phyloP scores from a whole-genome alignment of 2,888 invertebrate genomes.

The Mayetiola destructor region DNA sequence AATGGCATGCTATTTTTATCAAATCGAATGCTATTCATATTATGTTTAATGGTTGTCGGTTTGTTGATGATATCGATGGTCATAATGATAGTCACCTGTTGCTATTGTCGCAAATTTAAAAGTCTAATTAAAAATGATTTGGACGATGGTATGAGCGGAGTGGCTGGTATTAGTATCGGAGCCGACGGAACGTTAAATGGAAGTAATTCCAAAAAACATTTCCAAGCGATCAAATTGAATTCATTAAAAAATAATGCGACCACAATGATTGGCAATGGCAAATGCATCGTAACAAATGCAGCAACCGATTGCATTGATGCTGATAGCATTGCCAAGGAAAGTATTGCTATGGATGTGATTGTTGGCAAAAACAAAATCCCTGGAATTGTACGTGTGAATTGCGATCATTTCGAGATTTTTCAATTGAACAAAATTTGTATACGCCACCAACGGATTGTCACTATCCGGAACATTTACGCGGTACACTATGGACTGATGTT shows the following conservation, averaged over 20 bases:
- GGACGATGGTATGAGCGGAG: slow-evolving; percentile 2
- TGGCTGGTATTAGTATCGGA: neutral
- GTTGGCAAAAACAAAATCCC: slow-evolving; percentile 49
- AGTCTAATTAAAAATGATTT: slow-evolving; percentile 15
- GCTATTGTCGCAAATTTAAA: slow-evolving; percentile 28
- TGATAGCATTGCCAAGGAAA: neutral
- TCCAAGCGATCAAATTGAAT: slow-evolving; percentile 15
- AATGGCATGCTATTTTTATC: slow-evolving; percentile 9
- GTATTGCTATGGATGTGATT: neutral
- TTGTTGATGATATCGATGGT: slow-evolving; percentile 13
- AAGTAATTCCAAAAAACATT: slow-evolving; percentile 9
- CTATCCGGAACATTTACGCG: slow-evolving; percentile 52
- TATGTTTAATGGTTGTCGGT: slow-evolving; percentile 12
- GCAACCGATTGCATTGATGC: neutral
- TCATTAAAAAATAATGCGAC: slow-evolving; percentile 14
- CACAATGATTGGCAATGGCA: slow-evolving; percentile 2
- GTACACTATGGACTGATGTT: slow-evolving; percentile 58
- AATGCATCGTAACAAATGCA: slow-evolving; percentile 1
- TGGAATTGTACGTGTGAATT: slow-evolving; percentile 83
- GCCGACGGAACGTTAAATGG: neutral
- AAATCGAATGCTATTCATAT: slow-evolving; percentile 14
- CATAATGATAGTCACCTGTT: slow-evolving; percentile 29
- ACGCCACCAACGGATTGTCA: slow-evolving; percentile 58
- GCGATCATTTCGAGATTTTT: slow-evolving; percentile 63
- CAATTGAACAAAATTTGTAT: slow-evolving; percentile 55